Percentiles rank a stretch among this genome's conserved stretches.
phyloP scores from a whole-genome alignment of 2,113 vertebrate species.

The Hydrochoerus hydrochaeris region DNA sequence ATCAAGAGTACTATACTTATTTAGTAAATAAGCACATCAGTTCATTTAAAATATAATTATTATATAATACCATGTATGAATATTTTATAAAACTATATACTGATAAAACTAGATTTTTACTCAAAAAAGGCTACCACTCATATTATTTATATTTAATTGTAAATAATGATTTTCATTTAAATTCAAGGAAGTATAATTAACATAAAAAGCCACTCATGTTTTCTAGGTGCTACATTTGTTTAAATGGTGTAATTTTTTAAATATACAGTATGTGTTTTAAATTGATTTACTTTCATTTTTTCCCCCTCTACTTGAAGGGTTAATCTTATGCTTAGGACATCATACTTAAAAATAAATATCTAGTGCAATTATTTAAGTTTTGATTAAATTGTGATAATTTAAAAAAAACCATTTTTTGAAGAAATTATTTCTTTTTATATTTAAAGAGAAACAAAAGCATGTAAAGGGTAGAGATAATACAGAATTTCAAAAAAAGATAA shows the following conservation, averaged over 20 bases:
- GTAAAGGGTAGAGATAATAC: too few species aligned
- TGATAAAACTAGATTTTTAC: conserved; percentile 3
- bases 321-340: background rate
- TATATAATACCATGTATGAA: background rate
- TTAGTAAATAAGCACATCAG: background rate
- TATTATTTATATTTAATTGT: background rate
- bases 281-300: conserved; percentile 5
- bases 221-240: background rate
- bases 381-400: conserved; percentile 22
- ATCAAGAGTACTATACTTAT: background rate
- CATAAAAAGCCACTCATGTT: background rate
- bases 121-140: background rate
- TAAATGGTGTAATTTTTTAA: background rate
- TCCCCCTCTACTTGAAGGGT: background rate
- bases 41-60: background rate
- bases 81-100: background rate
- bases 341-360: background rate
- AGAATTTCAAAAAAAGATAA: too few species aligned
- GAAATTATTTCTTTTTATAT: too few species aligned
- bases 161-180: background rate
- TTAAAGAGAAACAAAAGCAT: too few species aligned
- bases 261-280: background rate
- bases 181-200: background rate
- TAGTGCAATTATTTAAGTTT: background rate
- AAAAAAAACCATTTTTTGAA: background rate